Evolutionary conservation across 2,113 vertebrate species (phyloP).

Genomic region (Etheostoma spectabile): DNA sequence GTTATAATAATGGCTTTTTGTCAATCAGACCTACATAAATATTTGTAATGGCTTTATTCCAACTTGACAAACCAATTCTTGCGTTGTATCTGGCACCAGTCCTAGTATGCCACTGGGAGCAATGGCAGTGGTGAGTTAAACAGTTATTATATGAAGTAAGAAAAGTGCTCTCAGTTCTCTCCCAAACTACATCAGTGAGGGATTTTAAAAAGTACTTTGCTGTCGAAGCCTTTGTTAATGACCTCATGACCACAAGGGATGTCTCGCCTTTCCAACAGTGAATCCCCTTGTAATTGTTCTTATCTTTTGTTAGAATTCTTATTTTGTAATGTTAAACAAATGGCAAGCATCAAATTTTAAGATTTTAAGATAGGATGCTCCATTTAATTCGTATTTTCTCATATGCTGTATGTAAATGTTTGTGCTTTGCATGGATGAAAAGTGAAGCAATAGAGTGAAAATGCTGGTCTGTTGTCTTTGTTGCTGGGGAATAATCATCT

Average conservation of each 20-base stretch:
- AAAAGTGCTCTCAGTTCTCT: background rate
- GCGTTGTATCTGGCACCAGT: background rate
- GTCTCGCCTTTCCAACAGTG: background rate
- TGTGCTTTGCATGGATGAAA: background rate
- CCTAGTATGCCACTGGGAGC: background rate
- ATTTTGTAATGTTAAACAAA: background rate
- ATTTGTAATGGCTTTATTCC: background rate
- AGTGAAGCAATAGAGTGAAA: background rate
- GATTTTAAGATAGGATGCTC: background rate
- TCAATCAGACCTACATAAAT: background rate
- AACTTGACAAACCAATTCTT: background rate
- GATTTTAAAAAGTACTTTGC: background rate
- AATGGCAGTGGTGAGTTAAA: background rate
- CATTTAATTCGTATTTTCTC: background rate
- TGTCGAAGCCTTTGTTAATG: background rate
- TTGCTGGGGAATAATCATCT: background rate
- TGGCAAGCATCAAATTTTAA: background rate
- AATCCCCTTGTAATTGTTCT: background rate
- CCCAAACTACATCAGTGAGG: background rate
- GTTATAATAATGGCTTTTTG: background rate
- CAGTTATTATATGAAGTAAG: background rate
- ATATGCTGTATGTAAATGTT: background rate
- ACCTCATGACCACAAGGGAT: background rate
- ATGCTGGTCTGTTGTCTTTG: background rate
- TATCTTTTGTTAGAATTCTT: background rate